Evolutionary conservation across 2,113 vertebrate genomes (phyloP).

Genomic region (Etheostoma spectabile): DNA sequence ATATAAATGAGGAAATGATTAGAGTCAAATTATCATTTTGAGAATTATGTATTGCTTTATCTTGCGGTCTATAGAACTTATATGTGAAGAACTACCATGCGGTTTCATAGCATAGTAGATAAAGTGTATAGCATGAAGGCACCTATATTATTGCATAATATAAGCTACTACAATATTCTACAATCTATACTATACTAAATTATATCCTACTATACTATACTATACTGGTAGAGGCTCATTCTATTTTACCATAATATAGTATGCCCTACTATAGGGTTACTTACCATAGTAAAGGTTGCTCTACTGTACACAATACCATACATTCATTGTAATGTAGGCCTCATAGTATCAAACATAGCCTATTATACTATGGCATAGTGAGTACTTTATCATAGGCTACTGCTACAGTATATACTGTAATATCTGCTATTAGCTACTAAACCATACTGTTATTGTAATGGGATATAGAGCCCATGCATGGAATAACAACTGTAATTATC

Average conservation of each 20-base stretch:
- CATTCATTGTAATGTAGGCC: not conserved
- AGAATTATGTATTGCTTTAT: not conserved
- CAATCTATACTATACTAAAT: not conserved
- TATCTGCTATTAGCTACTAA: not conserved
- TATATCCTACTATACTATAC: not conserved
- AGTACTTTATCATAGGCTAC: not conserved
- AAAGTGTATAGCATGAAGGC: not conserved
- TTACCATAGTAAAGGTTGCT: not conserved
- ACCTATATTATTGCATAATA: not conserved
- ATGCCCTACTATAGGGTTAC: not conserved
- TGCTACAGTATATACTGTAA: not conserved
- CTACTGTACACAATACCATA: not conserved
- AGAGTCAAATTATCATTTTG: conserved; percentile 1
- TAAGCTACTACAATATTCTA: not conserved
- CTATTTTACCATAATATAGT: not conserved
- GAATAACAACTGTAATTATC: conserved; percentile 11
- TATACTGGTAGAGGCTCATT: not conserved
- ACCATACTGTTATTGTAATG: not conserved
- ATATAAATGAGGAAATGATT: not conserved
- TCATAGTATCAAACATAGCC: not conserved
- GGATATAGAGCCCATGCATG: not conserved
- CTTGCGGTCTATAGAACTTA: not conserved
- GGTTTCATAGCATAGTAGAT: not conserved
- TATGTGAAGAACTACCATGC: not conserved
- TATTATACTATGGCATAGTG: not conserved